Conservation (phyloP, 2,888 invertebrate genomes). For the Lamproptera curius region DNA sequence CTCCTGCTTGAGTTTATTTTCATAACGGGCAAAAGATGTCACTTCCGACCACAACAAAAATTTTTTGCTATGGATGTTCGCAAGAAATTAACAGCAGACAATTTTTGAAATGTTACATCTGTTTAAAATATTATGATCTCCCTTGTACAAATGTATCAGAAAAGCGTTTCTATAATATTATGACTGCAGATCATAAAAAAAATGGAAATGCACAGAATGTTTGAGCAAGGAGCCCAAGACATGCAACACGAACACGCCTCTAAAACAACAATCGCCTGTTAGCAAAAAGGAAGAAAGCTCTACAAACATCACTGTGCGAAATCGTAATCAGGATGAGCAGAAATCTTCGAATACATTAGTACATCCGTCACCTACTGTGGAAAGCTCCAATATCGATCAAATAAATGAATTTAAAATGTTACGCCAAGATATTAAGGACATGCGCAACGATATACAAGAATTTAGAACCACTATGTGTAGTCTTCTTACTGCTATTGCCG, state of each 20-base stretch:
- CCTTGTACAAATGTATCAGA: no score
- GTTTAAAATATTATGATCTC: no score
- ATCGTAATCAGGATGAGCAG: not conserved
- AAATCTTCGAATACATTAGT: not conserved
- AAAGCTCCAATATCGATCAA: no score
- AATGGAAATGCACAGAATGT: not conserved
- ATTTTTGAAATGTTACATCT: not conserved
- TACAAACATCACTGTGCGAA: not conserved
- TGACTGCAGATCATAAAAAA: slow-evolving; percentile 1
- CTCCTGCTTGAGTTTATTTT: no score
- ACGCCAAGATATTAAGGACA: no score
- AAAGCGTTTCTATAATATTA: slow-evolving; percentile 1
- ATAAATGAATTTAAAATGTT: not conserved
- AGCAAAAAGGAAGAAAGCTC: not conserved
- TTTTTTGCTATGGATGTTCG: slow-evolving; percentile 1
- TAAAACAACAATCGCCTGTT: not conserved
- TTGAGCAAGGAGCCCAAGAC: not conserved
- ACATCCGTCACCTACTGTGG: not conserved
- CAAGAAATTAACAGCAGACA: not conserved
- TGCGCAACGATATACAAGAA: no score
- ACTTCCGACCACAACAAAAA: not conserved
- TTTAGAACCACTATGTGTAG: no score
- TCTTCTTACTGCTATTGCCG: not conserved
- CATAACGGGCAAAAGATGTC: no score
- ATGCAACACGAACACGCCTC: not conserved